Evolutionary conservation across 2,888 invertebrate genomes (phyloP).

Genomic region (Campopleginae sp.): DNA sequence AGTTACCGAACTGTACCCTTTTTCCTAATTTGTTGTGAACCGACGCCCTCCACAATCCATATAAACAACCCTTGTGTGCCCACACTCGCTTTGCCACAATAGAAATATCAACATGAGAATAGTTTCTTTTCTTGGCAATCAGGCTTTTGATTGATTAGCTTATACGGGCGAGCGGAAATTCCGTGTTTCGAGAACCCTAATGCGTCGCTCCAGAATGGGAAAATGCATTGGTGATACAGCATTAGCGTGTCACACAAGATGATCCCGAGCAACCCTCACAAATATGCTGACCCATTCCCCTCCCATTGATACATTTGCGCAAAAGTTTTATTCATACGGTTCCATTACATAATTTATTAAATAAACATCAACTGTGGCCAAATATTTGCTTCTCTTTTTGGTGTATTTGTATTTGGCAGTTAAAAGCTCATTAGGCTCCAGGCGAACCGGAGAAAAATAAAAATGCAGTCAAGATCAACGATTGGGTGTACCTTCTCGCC

Average conservation of each 20-base stretch:
- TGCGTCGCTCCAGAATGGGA: constrained; percentile 68
- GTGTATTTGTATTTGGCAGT: too few relatives aligned
- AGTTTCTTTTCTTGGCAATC: constrained; percentile 71
- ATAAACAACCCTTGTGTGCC: not conserved
- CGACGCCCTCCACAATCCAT: not conserved
- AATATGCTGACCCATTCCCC: constrained; percentile 64
- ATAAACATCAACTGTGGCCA: too few relatives aligned
- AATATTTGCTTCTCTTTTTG: too few relatives aligned
- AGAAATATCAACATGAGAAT: constrained; percentile 73
- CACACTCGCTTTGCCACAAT: constrained; percentile 41
- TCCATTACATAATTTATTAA: constrained; percentile 54
- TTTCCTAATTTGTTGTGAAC: not conserved
- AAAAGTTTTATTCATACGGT: constrained; percentile 39
- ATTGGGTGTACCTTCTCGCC: not conserved
- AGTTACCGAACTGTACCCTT: not conserved
- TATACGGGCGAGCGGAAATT: constrained; percentile 62
- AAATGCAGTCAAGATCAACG: not conserved
- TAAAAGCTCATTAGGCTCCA: too few relatives aligned
- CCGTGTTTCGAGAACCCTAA: constrained; percentile 48
- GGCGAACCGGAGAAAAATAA: too few relatives aligned
- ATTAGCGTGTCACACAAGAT: constrained; percentile 59
- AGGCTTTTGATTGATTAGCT: constrained; percentile 80
- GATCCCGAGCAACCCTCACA: constrained; percentile 50
- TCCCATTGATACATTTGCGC: constrained; percentile 60
- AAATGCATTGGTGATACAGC: constrained; percentile 51